A percentile compares a stretch with the other conserved stretches of the same genome.
These are phyloP conservation scores for Ophiothrix spiculata DNA, from an alignment of 35 echinoderm and acorn worm genomes.

Conservation along the genomic window DNA sequence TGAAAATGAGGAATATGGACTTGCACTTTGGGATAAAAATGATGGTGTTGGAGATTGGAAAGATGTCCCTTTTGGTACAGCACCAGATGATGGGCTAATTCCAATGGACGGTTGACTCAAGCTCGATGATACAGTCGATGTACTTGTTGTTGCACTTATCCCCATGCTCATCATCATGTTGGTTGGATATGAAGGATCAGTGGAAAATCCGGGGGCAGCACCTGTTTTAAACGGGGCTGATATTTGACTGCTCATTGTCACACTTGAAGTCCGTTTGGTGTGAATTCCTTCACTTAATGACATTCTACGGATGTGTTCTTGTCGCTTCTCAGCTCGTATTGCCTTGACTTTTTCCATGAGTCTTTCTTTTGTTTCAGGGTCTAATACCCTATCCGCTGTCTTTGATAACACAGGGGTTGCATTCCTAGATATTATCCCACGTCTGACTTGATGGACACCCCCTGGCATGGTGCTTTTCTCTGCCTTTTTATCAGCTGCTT, in stretches of 20 bases:
- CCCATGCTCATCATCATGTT: too few relatives aligned
- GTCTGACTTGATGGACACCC: constrained; percentile 67
- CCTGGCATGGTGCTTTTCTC: constrained; percentile 33
- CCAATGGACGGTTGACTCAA: not conserved
- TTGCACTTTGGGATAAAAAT: too few relatives aligned
- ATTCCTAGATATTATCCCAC: constrained; percentile 66
- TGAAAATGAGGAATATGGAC: not conserved
- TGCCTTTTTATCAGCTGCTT: constrained; percentile 37
- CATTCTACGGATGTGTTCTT: not conserved
- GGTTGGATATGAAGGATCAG: not conserved
- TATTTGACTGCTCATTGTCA: not conserved
- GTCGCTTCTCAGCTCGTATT: constrained; percentile 56
- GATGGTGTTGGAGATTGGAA: not conserved
- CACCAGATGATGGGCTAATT: not conserved
- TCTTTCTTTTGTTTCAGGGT: constrained; percentile 65
- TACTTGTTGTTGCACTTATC: too few relatives aligned
- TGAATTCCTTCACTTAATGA: not conserved
- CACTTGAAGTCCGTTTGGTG: not conserved
- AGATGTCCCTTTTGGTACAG: not conserved
- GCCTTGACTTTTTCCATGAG: constrained; percentile 67
- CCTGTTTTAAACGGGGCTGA: not conserved
- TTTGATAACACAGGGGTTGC: constrained; percentile 57
- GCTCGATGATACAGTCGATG: not conserved
- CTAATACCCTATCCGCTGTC: constrained; percentile 51
- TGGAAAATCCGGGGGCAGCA: not conserved